Base-by-base conservation (phyloP, 2,797 vertebrate genomes). In the Anableps anableps region DNA sequence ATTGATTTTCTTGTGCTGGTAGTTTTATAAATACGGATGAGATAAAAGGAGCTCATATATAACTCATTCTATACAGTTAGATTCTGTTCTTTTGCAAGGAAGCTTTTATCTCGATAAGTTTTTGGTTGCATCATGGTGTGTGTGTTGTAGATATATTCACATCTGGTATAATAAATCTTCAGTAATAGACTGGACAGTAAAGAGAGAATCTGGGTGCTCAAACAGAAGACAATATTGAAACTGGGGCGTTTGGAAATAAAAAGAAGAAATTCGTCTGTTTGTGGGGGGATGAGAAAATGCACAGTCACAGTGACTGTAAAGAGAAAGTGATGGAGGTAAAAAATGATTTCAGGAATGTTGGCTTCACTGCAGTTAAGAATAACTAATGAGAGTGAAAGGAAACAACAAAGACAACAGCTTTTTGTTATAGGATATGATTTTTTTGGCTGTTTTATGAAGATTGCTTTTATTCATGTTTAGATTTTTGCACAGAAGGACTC, bases 281-380 rank as follows among this genome's bases (percentile, higher is more conserved):
- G 72, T 26, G 50, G 82, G 83, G 80, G 82, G 85, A 82, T 77
- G 76, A 82, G 78, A 84, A 84, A 82, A 83, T 74, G 41, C 36
- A 78, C 47, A 74, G 83, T 88, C 85, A 78, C 50, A n/a, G 55
- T 88, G 86, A 89, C 78, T 86, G 84, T 72, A 9, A 8, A n/a
- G 71, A 82, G 85, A 80, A 85, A 76, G 80, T 66, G 71, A 76
- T 64, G 78, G 76, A 79, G 79, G 41, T 26, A 60, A 75, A 73
- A 68, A 66, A 86, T 79, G 45, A 77, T 77, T 80, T 80, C 2
- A 74, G 72, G 80, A 36, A 75, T 43, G 21, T 45, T 70, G 66
- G 10, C 13, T n/a, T 11, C 38, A 3, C 21, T 70, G 38, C 66
- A 43, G 36, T 70, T 55, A 66, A 84, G 73, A 45, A 85, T 85